A percentile compares a stretch with the other conserved stretches of the same genome.
Conservation (phyloP, 2,113 vertebrate genomes). For the Phasianus colchicus region DNA sequence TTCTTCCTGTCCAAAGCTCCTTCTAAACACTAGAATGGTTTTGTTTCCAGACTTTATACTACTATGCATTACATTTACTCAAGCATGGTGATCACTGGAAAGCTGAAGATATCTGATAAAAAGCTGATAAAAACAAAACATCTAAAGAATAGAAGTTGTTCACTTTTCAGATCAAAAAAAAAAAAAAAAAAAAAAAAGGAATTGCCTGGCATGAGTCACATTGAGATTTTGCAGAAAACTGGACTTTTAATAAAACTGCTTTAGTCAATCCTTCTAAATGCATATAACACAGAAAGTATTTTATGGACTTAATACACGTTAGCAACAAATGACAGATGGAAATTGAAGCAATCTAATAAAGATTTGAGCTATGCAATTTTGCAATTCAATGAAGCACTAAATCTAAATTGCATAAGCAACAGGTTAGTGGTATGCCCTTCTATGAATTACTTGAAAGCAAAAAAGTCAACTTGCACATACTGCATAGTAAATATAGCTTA, state of each 20-base stretch:
- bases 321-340: neutral
- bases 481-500: neutral
- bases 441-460: neutral
- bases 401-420: neutral
- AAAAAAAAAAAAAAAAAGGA: neutral
- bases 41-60: neutral
- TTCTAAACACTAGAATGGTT: neutral
- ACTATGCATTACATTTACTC: neutral
- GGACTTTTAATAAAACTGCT: neutral
- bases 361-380: neutral
- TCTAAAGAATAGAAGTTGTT: neutral
- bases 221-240: neutral
- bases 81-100: neutral
- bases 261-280: neutral
- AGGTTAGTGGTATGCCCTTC: neutral
- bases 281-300: neutral
- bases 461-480: neutral
- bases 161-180: neutral
- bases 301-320: neutral
- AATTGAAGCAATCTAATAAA: neutral
- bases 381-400: neutral
- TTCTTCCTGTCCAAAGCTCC: neutral
- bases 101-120: neutral
- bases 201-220: neutral
- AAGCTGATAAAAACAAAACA: neutral